Percentiles rank a stretch among this genome's conserved stretches.
phyloP scores from a whole-genome alignment of 2,113 vertebrate genomes.

The Gasterosteus nipponicus region DNA sequence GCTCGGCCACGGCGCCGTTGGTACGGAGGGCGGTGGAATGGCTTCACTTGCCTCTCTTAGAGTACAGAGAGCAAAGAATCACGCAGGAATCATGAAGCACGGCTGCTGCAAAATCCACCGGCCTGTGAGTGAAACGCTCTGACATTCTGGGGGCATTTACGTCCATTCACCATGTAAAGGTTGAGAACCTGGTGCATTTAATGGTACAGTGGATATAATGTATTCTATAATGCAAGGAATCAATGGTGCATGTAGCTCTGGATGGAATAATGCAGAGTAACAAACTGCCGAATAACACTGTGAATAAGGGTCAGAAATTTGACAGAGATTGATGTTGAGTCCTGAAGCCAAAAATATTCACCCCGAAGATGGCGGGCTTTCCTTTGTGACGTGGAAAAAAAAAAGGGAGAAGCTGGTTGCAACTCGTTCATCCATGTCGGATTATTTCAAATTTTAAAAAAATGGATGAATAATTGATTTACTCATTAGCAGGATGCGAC shows the following conservation, averaged over 20 bases:
- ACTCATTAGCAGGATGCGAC: conserved; percentile 76
- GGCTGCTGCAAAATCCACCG: background rate
- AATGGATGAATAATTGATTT: conserved; percentile 78
- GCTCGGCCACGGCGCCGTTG: background rate
- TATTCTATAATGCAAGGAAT: background rate
- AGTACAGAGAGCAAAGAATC: background rate
- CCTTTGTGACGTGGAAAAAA: conserved; percentile 13
- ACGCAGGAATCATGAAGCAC: background rate
- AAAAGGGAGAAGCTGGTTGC: conserved; percentile 7
- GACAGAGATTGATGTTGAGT: conserved; percentile 4
- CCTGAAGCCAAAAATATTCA: conserved; percentile 9
- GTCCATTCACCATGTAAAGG: background rate
- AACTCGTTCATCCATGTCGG: conserved; percentile 54
- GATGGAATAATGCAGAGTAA: background rate
- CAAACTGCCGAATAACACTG: background rate
- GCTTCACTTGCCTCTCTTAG: background rate
- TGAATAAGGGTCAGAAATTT: background rate
- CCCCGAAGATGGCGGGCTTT: conserved; percentile 31
- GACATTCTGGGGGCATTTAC: background rate
- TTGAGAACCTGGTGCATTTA: background rate
- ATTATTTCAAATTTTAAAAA: conserved; percentile 54
- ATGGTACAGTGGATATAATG: background rate
- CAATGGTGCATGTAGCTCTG: background rate
- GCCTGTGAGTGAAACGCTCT: background rate
- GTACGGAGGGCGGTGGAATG: background rate